Percentiles rank a stretch among this genome's conserved stretches.
Evolutionary conservation across 2,797 vertebrate genomes (phyloP).

Genomic region (Gallirallus australis): DNA sequence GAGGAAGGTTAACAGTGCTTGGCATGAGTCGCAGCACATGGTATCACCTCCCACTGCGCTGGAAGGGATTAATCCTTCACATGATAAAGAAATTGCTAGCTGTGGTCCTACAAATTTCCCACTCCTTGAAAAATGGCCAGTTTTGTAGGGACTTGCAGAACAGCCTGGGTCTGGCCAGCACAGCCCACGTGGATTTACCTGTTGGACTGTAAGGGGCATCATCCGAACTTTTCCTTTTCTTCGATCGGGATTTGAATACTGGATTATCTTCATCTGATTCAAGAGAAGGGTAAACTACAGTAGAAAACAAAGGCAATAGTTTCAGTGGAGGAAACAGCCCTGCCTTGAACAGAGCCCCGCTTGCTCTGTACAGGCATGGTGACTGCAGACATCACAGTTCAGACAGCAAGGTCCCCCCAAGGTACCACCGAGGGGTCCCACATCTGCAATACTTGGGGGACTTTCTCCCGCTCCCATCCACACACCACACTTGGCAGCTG

Average conservation of each 20-base stretch:
- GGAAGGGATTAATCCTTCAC: not conserved
- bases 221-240: slow-evolving; percentile 97
- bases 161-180: not conserved
- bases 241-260: slow-evolving; percentile 97
- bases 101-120: not conserved
- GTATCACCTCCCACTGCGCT: not conserved
- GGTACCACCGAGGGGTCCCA: not conserved
- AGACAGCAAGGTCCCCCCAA: not conserved
- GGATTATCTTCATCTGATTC: slow-evolving; percentile 99
- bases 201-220: slow-evolving; percentile 98
- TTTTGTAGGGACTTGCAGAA: not conserved
- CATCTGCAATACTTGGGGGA: not conserved
- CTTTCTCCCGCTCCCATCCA: not conserved
- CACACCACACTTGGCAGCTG: not conserved
- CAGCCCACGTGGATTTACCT: slow-evolving; percentile 76
- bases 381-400: not conserved
- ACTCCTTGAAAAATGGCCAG: not conserved
- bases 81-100: not conserved
- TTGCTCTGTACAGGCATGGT: not conserved
- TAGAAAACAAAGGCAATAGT: slow-evolving; percentile 20
- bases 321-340: not conserved
- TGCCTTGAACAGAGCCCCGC: not conserved
- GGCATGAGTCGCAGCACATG: accelerated
- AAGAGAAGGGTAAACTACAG: slow-evolving; percentile 92
- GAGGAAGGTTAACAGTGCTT: not conserved